These are phyloP conservation scores for Saguinus midas DNA, from an alignment of 2,113 vertebrate genomes.

Conservation along the genomic window DNA sequence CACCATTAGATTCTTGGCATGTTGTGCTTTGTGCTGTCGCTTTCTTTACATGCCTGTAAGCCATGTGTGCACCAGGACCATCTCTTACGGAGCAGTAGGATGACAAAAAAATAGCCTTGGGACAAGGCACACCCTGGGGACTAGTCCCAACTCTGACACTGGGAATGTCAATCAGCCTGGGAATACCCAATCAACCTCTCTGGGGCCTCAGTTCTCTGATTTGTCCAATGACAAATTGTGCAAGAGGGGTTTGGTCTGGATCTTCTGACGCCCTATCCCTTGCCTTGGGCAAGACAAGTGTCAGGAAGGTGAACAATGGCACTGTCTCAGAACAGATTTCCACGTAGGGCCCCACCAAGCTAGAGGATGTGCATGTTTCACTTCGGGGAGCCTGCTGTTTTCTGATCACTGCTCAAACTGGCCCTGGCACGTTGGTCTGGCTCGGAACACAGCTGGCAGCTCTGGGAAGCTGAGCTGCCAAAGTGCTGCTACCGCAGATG, in stretches of 20 bases:
- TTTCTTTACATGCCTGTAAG: neutral
- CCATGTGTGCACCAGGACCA: neutral
- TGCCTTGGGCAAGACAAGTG: neutral
- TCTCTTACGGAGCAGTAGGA: neutral
- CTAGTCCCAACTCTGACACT: neutral
- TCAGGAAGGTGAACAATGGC: neutral
- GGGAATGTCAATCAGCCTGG: too few species aligned
- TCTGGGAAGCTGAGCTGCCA: neutral
- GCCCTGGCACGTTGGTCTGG: neutral
- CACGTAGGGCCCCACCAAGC: neutral
- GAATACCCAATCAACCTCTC: neutral
- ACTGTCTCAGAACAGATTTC: neutral
- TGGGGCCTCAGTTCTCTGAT: neutral
- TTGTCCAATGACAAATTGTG: conserved; percentile 7
- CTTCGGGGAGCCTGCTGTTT: neutral
- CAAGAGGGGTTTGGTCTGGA: neutral
- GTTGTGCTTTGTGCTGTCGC: neutral
- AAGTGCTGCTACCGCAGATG: neutral
- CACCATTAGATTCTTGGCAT: neutral
- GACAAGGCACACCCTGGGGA: neutral
- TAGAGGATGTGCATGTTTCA: neutral
- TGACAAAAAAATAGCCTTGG: neutral
- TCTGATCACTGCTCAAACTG: neutral
- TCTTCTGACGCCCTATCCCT: neutral
- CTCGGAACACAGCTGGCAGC: neutral